Evolutionary conservation across 2,113 vertebrate species (phyloP).

Genomic region (Hippocampus zosterae): DNA sequence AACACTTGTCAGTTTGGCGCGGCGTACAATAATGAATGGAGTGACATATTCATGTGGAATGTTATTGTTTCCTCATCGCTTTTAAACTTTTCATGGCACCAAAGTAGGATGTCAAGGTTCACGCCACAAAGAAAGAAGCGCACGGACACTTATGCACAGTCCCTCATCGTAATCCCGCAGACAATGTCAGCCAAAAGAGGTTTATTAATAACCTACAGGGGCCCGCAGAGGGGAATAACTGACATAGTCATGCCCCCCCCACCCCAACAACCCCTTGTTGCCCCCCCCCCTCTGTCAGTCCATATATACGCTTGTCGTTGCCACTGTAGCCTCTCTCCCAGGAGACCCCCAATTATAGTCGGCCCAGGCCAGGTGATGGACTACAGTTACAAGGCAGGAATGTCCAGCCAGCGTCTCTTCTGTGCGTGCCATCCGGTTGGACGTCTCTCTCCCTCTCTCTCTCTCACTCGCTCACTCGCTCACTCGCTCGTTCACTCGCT

Average conservation of each 20-base stretch:
- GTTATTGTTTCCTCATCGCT: conserved; percentile 2
- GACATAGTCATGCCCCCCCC: conserved; percentile 27
- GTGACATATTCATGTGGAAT: not conserved
- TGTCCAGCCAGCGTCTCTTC: conserved; percentile 21
- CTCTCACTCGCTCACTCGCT: not conserved
- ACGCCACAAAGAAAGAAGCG: not conserved
- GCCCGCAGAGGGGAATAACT: conserved; percentile 32
- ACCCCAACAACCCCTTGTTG: too few species aligned
- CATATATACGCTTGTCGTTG: conserved; percentile 4
- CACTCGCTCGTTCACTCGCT: too few species aligned
- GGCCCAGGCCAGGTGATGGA: conserved; percentile 51
- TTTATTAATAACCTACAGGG: conserved; percentile 57
- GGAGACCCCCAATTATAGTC: conserved; percentile 52
- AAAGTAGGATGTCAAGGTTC: not conserved
- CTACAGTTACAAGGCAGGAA: conserved; percentile 41
- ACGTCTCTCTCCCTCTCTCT: not conserved
- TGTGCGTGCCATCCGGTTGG: conserved; percentile 16
- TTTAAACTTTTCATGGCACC: not conserved
- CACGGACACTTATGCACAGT: conserved; percentile 6
- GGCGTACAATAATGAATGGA: not conserved
- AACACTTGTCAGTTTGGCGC: not conserved
- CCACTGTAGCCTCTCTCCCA: conserved; percentile 22
- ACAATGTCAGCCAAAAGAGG: conserved; percentile 67
- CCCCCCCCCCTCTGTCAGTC: not conserved
- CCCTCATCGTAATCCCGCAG: conserved; percentile 44